These are phyloP conservation scores for Anolis carolinensis DNA, from an alignment of 2,113 vertebrate genomes.

Conservation along the genomic window DNA sequence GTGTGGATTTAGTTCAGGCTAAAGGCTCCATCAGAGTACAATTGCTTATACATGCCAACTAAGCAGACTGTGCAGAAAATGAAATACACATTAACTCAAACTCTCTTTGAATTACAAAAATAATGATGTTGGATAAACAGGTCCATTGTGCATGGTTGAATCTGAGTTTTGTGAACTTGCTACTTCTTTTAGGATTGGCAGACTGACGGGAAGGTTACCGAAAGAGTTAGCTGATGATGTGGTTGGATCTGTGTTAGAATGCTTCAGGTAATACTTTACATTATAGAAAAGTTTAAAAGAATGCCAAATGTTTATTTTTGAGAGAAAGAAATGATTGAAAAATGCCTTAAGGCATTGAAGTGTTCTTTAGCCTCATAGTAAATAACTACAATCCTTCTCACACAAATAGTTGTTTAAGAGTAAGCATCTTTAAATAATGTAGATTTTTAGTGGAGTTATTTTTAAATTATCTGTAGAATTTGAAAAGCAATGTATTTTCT, in stretches of 20 bases:
- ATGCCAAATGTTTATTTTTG: background rate
- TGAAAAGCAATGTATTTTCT: background rate
- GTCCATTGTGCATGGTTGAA: background rate
- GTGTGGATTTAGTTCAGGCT: too few species aligned
- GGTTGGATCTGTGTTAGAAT: slow-evolving; percentile 92
- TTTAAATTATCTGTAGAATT: background rate
- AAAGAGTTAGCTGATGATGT: slow-evolving; percentile 94
- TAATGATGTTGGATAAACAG: background rate
- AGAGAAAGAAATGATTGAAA: background rate
- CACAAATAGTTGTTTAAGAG: background rate
- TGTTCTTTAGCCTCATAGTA: background rate
- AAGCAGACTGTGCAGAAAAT: too few species aligned
- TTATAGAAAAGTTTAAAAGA: background rate
- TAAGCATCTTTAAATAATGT: too few species aligned
- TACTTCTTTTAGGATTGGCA: slow-evolving; percentile 81
- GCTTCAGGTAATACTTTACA: slow-evolving; percentile 83
- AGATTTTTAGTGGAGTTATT: too few species aligned
- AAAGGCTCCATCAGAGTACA: too few species aligned
- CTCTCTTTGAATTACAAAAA: background rate
- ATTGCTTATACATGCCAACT: too few species aligned
- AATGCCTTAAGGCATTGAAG: background rate
- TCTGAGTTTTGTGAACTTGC: slow-evolving; percentile 6
- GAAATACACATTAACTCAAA: background rate
- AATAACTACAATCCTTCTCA: background rate
- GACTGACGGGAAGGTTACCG: slow-evolving; percentile 92